Evolutionary conservation across 1,140 invertebrate genomes (phyloP), one percentile per base, ranked within the genome.

Genomic region (Zaprionus camerounensis): DNA sequence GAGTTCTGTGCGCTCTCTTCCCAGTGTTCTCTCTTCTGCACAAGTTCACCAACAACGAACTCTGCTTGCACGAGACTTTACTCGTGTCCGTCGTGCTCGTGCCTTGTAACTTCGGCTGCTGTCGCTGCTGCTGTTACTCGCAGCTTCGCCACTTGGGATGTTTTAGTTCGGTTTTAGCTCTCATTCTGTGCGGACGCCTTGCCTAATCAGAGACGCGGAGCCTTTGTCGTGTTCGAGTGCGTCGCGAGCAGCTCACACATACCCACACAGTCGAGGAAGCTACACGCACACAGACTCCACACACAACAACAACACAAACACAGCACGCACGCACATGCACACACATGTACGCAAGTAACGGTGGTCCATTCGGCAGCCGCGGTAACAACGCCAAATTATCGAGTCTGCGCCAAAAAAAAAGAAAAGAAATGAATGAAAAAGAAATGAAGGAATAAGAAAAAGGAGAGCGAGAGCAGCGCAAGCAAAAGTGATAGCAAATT

Each of bases 101-200:
- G 41, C 31, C 22, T 20, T 20, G 24, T 49, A 22, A 38, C 49
- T 38, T 62, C 64, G 63, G 51, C 51, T 68, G 64, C 72, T 59
- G 71, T 36, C 64, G 70, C 46, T 62, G 73, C 55, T 49, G 57
- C 46, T 63, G 67, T 13, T 41, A 28, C 74, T 69, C 56, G 51
- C 44, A 61, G 62, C 63, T 63, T 75, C 49, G 71, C 36, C 75
- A 59, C 46, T 64, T 68, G 49, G 66, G 61, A 87, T 71, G 77
- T 84, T 88, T 87, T 88, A 88, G 84, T 88, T 88, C 84, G 85
- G 81, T 88, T 88, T 88, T 88, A 88, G 84, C 84, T 90, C 84
- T 88, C 85, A 84, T 90, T 84, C 85, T 80, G 84, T 79, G 85
- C 78, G 85, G 84, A 88, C 85, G 84, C 79, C 72, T 81, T 36